These are phyloP conservation scores for Symphodus melops DNA, from an alignment of 2,113 vertebrate species.

Conservation along the genomic window DNA sequence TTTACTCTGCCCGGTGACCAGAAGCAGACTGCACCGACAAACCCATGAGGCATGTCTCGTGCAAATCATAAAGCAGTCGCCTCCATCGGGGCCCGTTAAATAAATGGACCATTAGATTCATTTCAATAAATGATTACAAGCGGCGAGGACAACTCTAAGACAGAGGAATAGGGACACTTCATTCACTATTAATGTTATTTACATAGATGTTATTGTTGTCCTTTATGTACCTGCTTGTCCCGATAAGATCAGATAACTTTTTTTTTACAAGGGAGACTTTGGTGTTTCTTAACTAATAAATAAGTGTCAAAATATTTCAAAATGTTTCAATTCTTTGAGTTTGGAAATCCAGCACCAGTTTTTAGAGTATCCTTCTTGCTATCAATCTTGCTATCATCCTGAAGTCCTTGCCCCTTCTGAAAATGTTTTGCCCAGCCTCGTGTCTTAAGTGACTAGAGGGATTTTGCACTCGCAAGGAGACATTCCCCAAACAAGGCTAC, in stretches of 20 bases:
- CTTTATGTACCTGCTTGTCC: neutral
- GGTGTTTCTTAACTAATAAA: no score
- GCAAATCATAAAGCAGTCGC: slow-evolving; percentile 7
- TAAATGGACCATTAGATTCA: slow-evolving; percentile 30
- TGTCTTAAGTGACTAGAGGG: no score
- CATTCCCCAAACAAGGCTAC: neutral
- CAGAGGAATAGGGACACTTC: neutral
- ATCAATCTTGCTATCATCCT: neutral
- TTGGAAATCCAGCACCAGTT: no score
- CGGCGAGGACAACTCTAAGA: neutral
- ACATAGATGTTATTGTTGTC: neutral
- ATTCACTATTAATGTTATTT: neutral
- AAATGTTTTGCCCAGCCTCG: neutral
- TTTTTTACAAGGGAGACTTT: no score
- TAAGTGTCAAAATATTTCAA: no score
- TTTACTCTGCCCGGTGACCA: neutral
- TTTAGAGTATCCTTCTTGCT: neutral
- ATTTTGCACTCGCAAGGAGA: neutral
- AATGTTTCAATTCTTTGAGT: no score
- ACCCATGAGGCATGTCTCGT: slow-evolving; percentile 18
- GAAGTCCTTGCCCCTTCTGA: neutral
- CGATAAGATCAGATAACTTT: neutral
- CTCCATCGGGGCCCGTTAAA: slow-evolving; percentile 24
- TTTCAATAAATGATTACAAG: slow-evolving; percentile 25
- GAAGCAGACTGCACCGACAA: neutral